A percentile compares a stretch with the other conserved stretches of the same genome.
These are phyloP conservation scores for Calyptommatus sinebrachiatus DNA, from an alignment of 2,113 vertebrate genomes.

Conservation along the genomic window DNA sequence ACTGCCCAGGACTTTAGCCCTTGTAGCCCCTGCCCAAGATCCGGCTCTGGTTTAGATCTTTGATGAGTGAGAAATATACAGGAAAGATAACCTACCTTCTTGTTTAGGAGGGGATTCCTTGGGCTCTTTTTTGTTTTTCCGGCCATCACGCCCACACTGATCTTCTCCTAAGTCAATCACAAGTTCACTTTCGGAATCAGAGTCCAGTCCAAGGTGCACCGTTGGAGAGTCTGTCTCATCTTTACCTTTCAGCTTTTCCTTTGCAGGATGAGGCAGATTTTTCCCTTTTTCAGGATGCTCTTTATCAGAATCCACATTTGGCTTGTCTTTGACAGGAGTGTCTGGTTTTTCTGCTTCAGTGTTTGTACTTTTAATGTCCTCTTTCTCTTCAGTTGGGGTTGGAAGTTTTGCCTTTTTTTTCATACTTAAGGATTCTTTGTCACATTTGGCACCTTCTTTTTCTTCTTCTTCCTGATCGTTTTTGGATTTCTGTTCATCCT, in stretches of 20 bases:
- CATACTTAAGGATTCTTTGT: constrained; percentile 69
- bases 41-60: neutral
- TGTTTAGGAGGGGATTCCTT: constrained; percentile 83
- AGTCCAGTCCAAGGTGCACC: constrained; percentile 85
- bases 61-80: neutral
- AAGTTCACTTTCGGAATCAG: constrained; percentile 95
- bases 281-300: constrained; percentile 83
- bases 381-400: constrained; percentile 77
- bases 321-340: constrained; percentile 75
- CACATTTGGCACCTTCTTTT: constrained; percentile 77
- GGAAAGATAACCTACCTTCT: constrained; percentile 75
- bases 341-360: constrained; percentile 74
- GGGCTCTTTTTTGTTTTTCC: constrained; percentile 84
- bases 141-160: constrained; percentile 83
- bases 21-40: too few relatives aligned
- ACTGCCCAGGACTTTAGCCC: too few relatives aligned
- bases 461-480: constrained; percentile 80
- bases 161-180: constrained; percentile 96
- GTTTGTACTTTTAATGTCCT: constrained; percentile 71
- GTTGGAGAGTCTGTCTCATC: constrained; percentile 82
- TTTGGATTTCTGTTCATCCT: constrained; percentile 91
- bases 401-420: constrained; percentile 79
- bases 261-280: constrained; percentile 68
- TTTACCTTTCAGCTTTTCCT: constrained; percentile 82
- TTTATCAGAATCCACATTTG: constrained; percentile 73